Evolutionary conservation across 2,797 vertebrate genomes (phyloP).

Genomic region (Clarias platycephalus): DNA sequence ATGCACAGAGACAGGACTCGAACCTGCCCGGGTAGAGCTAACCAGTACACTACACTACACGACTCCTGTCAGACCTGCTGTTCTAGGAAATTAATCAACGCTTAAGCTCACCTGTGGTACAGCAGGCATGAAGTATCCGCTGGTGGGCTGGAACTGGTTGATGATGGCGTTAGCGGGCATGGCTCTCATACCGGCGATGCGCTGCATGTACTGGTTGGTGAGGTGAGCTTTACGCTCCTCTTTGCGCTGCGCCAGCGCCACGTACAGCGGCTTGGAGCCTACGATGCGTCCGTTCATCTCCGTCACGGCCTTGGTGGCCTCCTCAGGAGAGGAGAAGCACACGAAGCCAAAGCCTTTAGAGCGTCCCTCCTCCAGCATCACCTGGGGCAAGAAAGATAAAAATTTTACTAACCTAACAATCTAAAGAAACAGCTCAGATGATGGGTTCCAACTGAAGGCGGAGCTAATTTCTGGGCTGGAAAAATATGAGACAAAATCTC

Average conservation of each 20-base stretch:
- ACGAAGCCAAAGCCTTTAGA: constrained; percentile 99
- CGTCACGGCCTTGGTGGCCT: constrained; percentile 97
- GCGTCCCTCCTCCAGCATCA: constrained; percentile 97
- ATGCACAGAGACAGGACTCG: no score
- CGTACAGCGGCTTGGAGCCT: constrained; percentile 95
- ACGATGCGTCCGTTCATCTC: constrained; percentile 99
- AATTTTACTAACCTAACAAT: neutral
- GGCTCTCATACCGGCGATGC: constrained; percentile 97
- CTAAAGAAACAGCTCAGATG: neutral
- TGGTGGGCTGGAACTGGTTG: constrained; percentile 96
- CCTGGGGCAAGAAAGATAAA: constrained; percentile 66
- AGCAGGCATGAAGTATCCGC: constrained; percentile 96
- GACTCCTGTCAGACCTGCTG: no score
- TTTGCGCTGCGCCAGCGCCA: constrained; percentile 95
- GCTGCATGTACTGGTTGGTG: constrained; percentile 99
- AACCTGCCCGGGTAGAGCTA: no score
- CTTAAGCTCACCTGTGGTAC: constrained; percentile 82
- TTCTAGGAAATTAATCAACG: neutral
- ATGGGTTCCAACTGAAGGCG: neutral
- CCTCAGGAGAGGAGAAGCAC: constrained; percentile 98
- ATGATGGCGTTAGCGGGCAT: constrained; percentile 95
- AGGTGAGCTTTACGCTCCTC: constrained; percentile 97
- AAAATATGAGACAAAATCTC: neutral
- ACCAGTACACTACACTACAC: no score
- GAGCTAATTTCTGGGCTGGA: neutral